Conservation (phyloP, 2,888 invertebrate genomes). For the Drosophila mettleri region DNA sequence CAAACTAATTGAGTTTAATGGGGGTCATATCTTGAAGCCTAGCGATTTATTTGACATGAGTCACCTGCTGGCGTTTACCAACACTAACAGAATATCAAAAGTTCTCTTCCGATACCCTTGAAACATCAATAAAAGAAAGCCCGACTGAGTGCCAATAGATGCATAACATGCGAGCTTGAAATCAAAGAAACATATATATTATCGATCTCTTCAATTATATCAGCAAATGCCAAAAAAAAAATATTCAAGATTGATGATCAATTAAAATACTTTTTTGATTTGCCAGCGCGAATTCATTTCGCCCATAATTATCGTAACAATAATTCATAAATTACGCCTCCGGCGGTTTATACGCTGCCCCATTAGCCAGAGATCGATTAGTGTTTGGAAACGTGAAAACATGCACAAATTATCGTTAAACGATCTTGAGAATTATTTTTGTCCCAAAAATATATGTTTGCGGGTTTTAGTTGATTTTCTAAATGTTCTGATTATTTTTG, state of each 20-base stretch:
- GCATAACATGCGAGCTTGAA: conserved; percentile 54
- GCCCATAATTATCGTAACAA: conserved; percentile 62
- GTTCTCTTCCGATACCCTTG: neutral
- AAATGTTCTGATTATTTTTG: neutral
- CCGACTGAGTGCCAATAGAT: conserved; percentile 61
- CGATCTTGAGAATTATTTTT: conserved; percentile 21
- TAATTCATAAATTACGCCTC: conserved; percentile 61
- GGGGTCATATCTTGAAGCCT: conserved; percentile 42
- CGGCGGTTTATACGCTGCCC: conserved; percentile 18
- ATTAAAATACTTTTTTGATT: conserved; percentile 69
- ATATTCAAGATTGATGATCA: conserved; percentile 69
- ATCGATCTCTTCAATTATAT: conserved; percentile 14
- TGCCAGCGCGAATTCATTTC: conserved; percentile 53
- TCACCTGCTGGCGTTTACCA: conserved; percentile 22
- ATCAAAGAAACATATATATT: conserved; percentile 44
- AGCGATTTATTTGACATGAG: conserved; percentile 46
- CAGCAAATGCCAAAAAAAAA: conserved; percentile 23
- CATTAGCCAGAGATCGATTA: conserved; percentile 23
- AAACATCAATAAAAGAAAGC: conserved; percentile 9
- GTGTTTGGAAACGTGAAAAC: conserved; percentile 28
- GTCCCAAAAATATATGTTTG: conserved; percentile 14
- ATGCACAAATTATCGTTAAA: conserved; percentile 29
- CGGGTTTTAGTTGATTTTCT: neutral
- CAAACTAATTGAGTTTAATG: conserved; percentile 61
- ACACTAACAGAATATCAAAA: conserved; percentile 3